These are phyloP conservation scores for Contarinia nasturtii DNA, from an alignment of 1,140 invertebrate species.

Conservation along the genomic window DNA sequence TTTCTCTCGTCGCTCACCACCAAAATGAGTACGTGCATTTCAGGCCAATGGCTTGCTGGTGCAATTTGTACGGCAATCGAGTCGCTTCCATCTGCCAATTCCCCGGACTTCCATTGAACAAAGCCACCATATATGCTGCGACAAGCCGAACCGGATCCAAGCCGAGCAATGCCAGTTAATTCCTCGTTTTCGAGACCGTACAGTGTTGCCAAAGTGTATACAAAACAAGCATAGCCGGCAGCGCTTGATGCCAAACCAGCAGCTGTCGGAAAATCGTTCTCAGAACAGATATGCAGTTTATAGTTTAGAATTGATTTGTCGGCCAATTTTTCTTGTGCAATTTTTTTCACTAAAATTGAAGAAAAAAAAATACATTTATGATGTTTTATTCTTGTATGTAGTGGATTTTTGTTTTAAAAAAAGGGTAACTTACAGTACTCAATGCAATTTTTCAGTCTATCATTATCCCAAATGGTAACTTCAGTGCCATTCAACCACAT, in stretches of 20 bases:
- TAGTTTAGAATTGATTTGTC: slow-evolving; percentile 31
- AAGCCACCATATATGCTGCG: slow-evolving; percentile 89
- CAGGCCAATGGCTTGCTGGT: slow-evolving; percentile 65
- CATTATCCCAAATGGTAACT: slow-evolving; percentile 47
- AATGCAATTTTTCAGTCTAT: slow-evolving; percentile 59
- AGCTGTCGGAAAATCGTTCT: slow-evolving; percentile 97
- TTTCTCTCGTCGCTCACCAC: slow-evolving; percentile 80
- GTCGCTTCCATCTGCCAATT: slow-evolving; percentile 48
- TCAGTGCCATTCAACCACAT: slow-evolving; percentile 84
- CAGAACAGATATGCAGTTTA: slow-evolving; percentile 76
- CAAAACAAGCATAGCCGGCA: slow-evolving; percentile 89
- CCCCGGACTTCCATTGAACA: slow-evolving; percentile 67
- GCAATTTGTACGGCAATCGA: slow-evolving; percentile 63
- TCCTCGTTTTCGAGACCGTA: slow-evolving; percentile 57
- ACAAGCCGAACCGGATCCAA: slow-evolving; percentile 92
- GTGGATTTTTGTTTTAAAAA: too few relatives aligned
- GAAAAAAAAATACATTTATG: neutral
- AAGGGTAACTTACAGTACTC: slow-evolving; percentile 38
- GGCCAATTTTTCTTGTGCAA: slow-evolving; percentile 20
- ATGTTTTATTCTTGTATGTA: neutral
- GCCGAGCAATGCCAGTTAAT: slow-evolving; percentile 63
- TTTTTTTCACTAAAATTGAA: slow-evolving; percentile 14
- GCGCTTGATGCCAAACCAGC: slow-evolving; percentile 96
- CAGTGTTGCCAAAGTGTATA: slow-evolving; percentile 52
- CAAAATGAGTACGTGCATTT: slow-evolving; percentile 74